phyloP scores from a whole-genome alignment of 2,888 invertebrate genomes.

The Sussaba pulchella region DNA sequence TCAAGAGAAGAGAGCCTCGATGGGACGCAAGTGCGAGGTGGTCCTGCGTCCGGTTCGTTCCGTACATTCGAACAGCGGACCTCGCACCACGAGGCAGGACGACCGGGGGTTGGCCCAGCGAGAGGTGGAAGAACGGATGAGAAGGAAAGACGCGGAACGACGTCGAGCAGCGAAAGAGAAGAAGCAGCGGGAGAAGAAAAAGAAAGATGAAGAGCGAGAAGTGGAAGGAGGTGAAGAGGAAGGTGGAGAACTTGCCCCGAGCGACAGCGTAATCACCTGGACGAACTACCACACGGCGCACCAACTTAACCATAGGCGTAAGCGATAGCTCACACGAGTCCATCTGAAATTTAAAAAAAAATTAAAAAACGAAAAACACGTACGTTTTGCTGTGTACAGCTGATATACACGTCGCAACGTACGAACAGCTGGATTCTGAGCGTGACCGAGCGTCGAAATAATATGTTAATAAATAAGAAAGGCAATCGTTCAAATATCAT shows the following conservation, averaged over 20 bases:
- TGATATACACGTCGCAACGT: slow-evolving; percentile 1
- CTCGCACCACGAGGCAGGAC: slow-evolving; percentile 36
- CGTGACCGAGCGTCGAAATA: slow-evolving; percentile 27
- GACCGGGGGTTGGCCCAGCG: slow-evolving; percentile 6
- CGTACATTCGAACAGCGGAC: slow-evolving; percentile 42
- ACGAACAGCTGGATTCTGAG: neutral
- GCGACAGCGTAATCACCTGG: slow-evolving; percentile 84
- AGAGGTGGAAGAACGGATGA: slow-evolving; percentile 47
- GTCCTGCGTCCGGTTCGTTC: slow-evolving; percentile 68
- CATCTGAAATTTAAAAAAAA: neutral
- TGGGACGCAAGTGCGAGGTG: slow-evolving; percentile 69
- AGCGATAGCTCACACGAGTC: slow-evolving; percentile 30
- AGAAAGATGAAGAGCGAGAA: slow-evolving; percentile 47
- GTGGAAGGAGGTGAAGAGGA: slow-evolving; percentile 44
- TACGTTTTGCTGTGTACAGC: neutral
- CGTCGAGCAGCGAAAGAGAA: slow-evolving; percentile 29
- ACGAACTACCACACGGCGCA: slow-evolving; percentile 79
- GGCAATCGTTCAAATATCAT: slow-evolving; percentile 34
- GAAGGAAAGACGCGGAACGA: slow-evolving; percentile 44
- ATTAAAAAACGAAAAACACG: neutral
- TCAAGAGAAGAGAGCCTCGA: slow-evolving; percentile 70
- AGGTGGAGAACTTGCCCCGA: slow-evolving; percentile 75
- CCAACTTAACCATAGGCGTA: slow-evolving; percentile 73
- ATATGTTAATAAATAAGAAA: slow-evolving; percentile 26
- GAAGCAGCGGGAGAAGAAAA: slow-evolving; percentile 40